Evolutionary conservation across 1,140 invertebrate genomes (phyloP), one percentile per base, ranked within the genome.

Genomic region (Lerema accius): DNA sequence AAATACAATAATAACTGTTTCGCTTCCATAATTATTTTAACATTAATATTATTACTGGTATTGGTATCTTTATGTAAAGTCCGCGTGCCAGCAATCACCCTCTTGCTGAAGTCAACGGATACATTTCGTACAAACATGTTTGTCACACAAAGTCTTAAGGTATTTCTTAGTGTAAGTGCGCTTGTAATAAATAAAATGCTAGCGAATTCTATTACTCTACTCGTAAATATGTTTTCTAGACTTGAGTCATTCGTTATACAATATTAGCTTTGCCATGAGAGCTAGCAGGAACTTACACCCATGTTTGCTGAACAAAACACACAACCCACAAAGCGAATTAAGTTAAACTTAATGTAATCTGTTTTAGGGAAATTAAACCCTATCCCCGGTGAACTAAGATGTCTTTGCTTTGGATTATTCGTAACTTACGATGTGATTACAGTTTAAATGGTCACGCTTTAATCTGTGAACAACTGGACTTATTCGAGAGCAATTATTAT

Each of bases 231-330:
- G 19, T 58, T 15, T 58, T 32, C 1, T 26, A 45, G 19, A 58
- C 28, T 45, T n/a, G 40, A 58, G 53, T 58, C 53, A 58, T 58
- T 28, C n/a, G n/a, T n/a, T 58, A 58, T 32, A 45, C 42, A 58
- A 58, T 56, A 45, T 56, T 56, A 32, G 53, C 40, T 45, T 56
- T 35, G 10, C 26, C 53, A 45, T 56, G 10, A 14, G 14, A 56
- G 53, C 32, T 56, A 40, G 26, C 53, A 56, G 53, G 53, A 56
- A 56, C 51, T 56, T 43, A 43, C 51, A 56, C 51, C 51, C 39
- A 56, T 56, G 39, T 56, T 56, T 56, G 51, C 28, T 16, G 51
- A 56, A 39, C 39, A 16, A 32, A 56, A 56, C 40, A 55, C 37
- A 19, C 50, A 55, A 42, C 19, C 39, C 51, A 43, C 51, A 43